Percentiles rank a stretch among this genome's conserved stretches.
Evolutionary conservation across 1,140 invertebrate species (phyloP).

Genomic region (Ceratina australensis): DNA sequence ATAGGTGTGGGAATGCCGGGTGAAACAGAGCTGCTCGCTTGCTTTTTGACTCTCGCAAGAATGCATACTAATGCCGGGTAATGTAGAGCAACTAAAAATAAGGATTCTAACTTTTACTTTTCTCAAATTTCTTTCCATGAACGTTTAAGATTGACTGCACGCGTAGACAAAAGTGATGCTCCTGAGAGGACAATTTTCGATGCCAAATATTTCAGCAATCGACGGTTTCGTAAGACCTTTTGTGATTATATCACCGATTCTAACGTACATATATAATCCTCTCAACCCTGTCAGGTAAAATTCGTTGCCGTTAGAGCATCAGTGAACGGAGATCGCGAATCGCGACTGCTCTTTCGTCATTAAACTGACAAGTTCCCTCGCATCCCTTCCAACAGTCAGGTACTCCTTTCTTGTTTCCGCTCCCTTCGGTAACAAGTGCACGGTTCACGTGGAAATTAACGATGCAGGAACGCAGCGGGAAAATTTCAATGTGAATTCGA

Average conservation of each 20-base stretch:
- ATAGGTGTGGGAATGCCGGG: constrained; percentile 62
- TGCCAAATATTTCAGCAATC: no score
- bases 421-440: constrained; percentile 55
- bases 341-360: constrained; percentile 12
- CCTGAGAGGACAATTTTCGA: not conserved
- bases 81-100: constrained; percentile 13
- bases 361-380: constrained; percentile 5
- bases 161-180: not conserved
- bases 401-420: not conserved
- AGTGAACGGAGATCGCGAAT: not conserved
- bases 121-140: constrained; percentile 29
- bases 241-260: not conserved
- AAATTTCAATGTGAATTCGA: constrained; percentile 66
- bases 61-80: constrained; percentile 46
- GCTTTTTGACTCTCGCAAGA: constrained; percentile 42
- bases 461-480: constrained; percentile 56
- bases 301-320: not conserved
- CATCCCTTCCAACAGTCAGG: constrained; percentile 14
- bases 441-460: constrained; percentile 56
- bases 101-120: not conserved
- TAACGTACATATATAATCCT: not conserved
- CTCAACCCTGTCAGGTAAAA: constrained; percentile 4
- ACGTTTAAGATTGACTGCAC: constrained; percentile 3
- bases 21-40: constrained; percentile 45
- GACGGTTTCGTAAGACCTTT: no score